Percentiles rank a stretch among this genome's conserved stretches.
phyloP scores from a whole-genome alignment of 2,113 vertebrate genomes.

The Stegastes partitus region DNA sequence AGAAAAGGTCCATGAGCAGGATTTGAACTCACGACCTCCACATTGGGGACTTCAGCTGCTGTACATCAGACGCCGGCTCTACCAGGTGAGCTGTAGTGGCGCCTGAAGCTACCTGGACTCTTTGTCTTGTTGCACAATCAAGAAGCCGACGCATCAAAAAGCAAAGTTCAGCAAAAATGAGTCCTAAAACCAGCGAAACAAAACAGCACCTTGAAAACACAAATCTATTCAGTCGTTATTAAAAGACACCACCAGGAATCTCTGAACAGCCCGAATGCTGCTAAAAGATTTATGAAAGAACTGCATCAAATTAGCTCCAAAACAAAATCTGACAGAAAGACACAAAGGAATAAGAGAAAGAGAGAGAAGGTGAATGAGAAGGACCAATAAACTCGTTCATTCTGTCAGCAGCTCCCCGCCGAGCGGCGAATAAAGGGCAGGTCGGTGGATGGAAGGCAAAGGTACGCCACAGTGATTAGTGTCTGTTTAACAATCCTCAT shows the following conservation, averaged over 20 bases:
- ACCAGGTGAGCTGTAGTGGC: no score
- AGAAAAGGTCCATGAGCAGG: no score
- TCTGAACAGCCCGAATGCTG: constrained; percentile 3
- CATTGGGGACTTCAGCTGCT: no score
- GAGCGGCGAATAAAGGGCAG: constrained; percentile 35
- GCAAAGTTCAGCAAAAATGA: not conserved
- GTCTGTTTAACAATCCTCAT: constrained; percentile 31
- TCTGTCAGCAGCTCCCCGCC: constrained; percentile 42
- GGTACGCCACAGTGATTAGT: constrained; percentile 45
- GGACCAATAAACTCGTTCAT: constrained; percentile 38
- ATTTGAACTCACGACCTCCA: no score
- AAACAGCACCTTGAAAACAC: not conserved
- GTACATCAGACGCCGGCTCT: no score
- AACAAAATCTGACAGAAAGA: constrained; percentile 36
- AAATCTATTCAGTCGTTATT: constrained; percentile 5
- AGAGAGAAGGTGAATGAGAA: not conserved
- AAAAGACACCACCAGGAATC: constrained; percentile 19
- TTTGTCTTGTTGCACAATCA: not conserved
- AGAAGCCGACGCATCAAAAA: not conserved
- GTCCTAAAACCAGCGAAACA: not conserved
- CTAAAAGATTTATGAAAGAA: constrained; percentile 41
- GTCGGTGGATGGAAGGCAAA: constrained; percentile 38
- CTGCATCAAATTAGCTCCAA: constrained; percentile 29
- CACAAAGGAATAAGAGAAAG: not conserved
- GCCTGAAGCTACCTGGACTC: no score